Base-by-base conservation (phyloP, 1,140 invertebrate species). In the silkworm (Bombyx mori) region DNA sequence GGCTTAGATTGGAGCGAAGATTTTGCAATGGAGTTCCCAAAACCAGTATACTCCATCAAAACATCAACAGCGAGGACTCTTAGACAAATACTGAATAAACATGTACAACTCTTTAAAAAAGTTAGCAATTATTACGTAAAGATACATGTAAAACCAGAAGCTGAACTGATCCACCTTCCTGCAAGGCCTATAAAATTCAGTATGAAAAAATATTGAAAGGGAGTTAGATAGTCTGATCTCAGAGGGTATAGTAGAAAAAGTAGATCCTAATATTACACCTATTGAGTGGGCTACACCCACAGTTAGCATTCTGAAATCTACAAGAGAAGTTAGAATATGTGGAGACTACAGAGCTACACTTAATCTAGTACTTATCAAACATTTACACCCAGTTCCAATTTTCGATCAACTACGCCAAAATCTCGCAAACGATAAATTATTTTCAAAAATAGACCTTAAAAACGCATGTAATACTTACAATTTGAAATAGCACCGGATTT, bases 351-450 rank as follows among this genome's bases (percentile, higher is more conserved):
- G 56, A 2, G 54, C 26, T 8, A 58, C 60, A 22, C 7, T 62
- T 47, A 62, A 62, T 43, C 46, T 51, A 47, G 56, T 52, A 8
- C 22, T 62, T 8, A 35, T 58, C 1, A 62, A 49, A 51, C 52
- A 58, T 42, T 1, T 50, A 35, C 61, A 63, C 48, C 57, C 57
- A 53, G 49, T 59, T 6, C 54, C 54, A 50, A 42, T 52, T 22
- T 63, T 63, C 43, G 61, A 59, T 12, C 56, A 62, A 22, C 42
- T 59, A 43, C 44, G 61, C 43, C 57, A 56, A 49, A 52, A 26
- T 45, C 55, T 57, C 5, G 52, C 49, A 45, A 52, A 62, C 42
- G 45, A 50, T 5, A 12, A 47, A 42, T 35, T 10, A 49, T 61
- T 49, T 50, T 50, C 44, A n/a, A 61, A 61, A 54, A 61, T 61